Evolutionary conservation across 2,113 vertebrate genomes (phyloP).

Genomic region (Sminthopsis crassicaudata): DNA sequence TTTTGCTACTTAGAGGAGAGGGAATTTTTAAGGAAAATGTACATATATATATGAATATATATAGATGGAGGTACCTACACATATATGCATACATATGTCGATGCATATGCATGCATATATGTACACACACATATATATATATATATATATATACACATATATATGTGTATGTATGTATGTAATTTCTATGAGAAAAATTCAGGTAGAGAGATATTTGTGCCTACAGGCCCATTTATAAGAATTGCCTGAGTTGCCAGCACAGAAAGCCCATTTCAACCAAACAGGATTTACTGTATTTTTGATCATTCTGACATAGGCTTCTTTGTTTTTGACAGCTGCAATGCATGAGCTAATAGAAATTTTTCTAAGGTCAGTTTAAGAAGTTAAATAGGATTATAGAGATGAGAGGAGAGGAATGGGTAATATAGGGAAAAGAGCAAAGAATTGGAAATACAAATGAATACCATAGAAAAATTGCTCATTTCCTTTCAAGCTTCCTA

Average conservation of each 20-base stretch:
- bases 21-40: neutral
- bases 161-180: no score
- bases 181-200: conserved; percentile 59
- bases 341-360: conserved; percentile 77
- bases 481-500: neutral
- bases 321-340: conserved; percentile 84
- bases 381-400: conserved; percentile 7
- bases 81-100: neutral
- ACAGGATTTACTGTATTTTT: conserved; percentile 75
- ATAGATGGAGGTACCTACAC: no score
- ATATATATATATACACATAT: no score
- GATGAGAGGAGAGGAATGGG: neutral
- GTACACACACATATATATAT: no score
- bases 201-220: conserved; percentile 77
- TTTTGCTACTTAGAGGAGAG: neutral
- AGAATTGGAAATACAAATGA: conserved; percentile 23
- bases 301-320: conserved; percentile 54
- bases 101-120: no score
- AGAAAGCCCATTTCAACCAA: conserved; percentile 85
- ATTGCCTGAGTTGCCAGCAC: conserved; percentile 84
- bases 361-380: conserved; percentile 36
- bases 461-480: neutral
- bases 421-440: neutral
- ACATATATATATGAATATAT: no score
- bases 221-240: conserved; percentile 74